Percentiles rank a stretch among this genome's conserved stretches.
phyloP scores from a whole-genome alignment of 2,888 invertebrate species.

The Oscheius sp. region DNA sequence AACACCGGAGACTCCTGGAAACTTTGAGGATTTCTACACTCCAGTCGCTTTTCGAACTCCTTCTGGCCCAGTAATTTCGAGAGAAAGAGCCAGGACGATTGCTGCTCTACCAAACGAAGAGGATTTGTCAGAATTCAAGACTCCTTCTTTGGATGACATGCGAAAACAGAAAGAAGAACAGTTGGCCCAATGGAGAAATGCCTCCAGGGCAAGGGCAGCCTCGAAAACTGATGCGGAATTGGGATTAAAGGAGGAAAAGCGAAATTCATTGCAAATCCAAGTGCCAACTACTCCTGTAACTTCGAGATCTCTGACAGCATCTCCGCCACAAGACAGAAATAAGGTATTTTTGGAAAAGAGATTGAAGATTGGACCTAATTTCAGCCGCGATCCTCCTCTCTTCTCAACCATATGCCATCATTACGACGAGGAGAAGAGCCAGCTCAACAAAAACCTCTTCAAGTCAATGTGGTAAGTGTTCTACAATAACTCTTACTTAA shows the following conservation, averaged over 20 bases:
- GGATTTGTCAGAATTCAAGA: slow-evolving; percentile 19
- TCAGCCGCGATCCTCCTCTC: slow-evolving; percentile 29
- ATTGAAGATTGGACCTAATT: neutral
- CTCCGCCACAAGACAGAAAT: slow-evolving; percentile 15
- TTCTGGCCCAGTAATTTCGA: neutral
- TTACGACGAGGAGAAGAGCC: slow-evolving; percentile 1
- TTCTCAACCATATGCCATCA: slow-evolving; percentile 30
- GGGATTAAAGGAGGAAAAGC: slow-evolving; percentile 15
- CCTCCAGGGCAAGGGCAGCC: slow-evolving; percentile 78
- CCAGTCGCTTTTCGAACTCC: slow-evolving; percentile 25
- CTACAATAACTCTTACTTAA: neutral
- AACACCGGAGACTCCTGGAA: neutral
- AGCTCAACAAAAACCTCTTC: neutral
- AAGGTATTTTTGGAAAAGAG: slow-evolving; percentile 1
- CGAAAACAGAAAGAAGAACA: slow-evolving; percentile 31
- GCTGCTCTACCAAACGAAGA: slow-evolving; percentile 22
- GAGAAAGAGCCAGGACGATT: slow-evolving; percentile 17
- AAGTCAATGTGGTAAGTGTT: slow-evolving; percentile 4
- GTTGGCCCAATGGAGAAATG: slow-evolving; percentile 72
- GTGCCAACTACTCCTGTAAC: slow-evolving; percentile 20
- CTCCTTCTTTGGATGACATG: slow-evolving; percentile 5
- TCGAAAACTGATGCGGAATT: slow-evolving; percentile 81
- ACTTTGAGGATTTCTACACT: slow-evolving; percentile 15
- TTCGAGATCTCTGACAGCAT: neutral
- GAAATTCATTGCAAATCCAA: slow-evolving; percentile 7